phyloP scores from a whole-genome alignment of 2,797 vertebrate genomes.

The Denticeps clupeoides region DNA sequence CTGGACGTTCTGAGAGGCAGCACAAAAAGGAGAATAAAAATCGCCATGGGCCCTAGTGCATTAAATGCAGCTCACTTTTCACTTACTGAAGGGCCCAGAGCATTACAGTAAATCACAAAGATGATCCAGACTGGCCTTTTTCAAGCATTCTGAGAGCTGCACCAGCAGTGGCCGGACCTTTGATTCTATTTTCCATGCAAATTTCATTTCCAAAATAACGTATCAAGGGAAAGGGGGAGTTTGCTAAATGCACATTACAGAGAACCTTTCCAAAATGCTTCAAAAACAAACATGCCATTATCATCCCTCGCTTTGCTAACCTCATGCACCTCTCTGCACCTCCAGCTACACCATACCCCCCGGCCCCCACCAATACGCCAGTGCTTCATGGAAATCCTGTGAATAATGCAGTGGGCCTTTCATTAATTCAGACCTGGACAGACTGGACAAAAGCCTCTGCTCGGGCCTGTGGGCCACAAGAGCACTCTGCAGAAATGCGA shows the following conservation, averaged over 20 bases:
- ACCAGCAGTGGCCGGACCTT: no score
- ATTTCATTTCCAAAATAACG: background rate
- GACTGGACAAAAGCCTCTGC: constrained; percentile 24
- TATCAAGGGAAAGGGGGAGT: background rate
- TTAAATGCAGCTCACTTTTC: no score
- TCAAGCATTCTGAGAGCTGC: no score
- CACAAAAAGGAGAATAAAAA: no score
- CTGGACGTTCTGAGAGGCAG: no score
- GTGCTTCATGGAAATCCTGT: constrained; percentile 34
- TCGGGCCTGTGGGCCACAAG: constrained; percentile 30
- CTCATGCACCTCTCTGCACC: background rate
- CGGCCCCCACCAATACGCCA: background rate
- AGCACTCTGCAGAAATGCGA: constrained; percentile 24
- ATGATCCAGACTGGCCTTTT: no score
- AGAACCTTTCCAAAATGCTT: constrained; percentile 24
- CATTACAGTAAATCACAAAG: no score
- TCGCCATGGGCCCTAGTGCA: no score
- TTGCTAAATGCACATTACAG: constrained; percentile 16
- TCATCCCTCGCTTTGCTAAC: background rate
- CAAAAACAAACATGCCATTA: constrained; percentile 28
- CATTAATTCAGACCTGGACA: constrained; percentile 36
- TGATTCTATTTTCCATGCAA: no score
- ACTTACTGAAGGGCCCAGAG: no score
- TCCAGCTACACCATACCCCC: background rate
- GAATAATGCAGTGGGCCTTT: constrained; percentile 32